phyloP scores from a whole-genome alignment of 1,140 invertebrate genomes.

The Amphibalanus amphitrite region DNA sequence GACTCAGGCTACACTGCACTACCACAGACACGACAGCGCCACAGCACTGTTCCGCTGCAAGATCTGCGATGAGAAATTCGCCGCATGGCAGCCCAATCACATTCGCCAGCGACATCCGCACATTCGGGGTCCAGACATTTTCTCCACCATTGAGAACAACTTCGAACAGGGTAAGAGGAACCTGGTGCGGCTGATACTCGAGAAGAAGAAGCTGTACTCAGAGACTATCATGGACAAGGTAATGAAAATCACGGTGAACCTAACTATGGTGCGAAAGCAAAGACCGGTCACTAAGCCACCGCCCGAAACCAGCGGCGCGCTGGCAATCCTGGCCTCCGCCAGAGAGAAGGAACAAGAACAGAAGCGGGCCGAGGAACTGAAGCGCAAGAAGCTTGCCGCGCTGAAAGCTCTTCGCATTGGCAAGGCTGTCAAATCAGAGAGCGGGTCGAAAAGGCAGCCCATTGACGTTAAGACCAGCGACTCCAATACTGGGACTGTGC shows the following conservation, averaged over 20 bases:
- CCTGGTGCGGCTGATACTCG: not conserved
- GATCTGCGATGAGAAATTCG: not conserved
- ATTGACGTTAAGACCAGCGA: too few species aligned
- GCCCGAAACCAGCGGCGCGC: too few species aligned
- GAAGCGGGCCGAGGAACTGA: not conserved
- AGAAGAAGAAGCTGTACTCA: not conserved
- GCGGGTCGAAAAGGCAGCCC: too few species aligned
- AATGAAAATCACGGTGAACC: not conserved
- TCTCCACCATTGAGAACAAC: not conserved
- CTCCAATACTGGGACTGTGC: too few species aligned
- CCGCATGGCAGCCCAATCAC: not conserved
- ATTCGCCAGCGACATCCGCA: not conserved
- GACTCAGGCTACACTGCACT: not conserved
- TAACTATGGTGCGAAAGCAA: not conserved
- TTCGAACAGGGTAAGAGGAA: not conserved
- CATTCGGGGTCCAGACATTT: not conserved
- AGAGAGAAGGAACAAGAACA: not conserved
- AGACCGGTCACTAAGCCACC: too few species aligned
- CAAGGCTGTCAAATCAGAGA: not conserved
- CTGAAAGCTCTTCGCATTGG: not conserved
- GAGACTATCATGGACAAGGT: not conserved
- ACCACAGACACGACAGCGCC: not conserved
- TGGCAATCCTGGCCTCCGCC: too few species aligned
- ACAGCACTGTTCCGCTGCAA: not conserved
- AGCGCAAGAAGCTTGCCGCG: not conserved